Base-by-base conservation (phyloP, 37 sponge, comb jelly and placozoan species). In the Lycopodina hypogea region DNA sequence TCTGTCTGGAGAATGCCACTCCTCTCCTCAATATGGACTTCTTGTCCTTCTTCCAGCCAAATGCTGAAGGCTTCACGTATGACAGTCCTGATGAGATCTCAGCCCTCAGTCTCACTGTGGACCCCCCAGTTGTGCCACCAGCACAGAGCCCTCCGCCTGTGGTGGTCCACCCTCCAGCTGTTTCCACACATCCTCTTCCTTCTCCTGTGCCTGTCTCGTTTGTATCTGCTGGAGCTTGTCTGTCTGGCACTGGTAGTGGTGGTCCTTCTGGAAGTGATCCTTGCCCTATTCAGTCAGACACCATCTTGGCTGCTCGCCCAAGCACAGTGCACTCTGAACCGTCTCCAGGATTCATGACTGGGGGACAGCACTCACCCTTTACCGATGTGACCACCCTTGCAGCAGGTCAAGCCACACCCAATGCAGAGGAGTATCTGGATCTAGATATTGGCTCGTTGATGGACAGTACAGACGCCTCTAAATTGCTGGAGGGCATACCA, bases 401-500 rank as follows among this genome's bases (percentile, higher is more conserved):
- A 12, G 8, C 48, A 12, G 8, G 9, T 4, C 8, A 45, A 29
- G 22, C 70, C 42, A 70, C 45, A 70, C 70, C 70, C 36, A 23
- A 1, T 38, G 70, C 24, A 12, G n/a, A 18, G 42, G 50, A 32
- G 15, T 42, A 42, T 33, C 76, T 76, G 45, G 61, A 58, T 60
- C 29, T 60, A 11, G 76, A 76, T 24, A 60, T 76, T 39, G 61
- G 61, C 41, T 60, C 61, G 7, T 76, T 69, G 48, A 23, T 41
- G 72, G 52, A 6, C 33, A 56, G 12, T 38, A 56, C 23, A 15
- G 39, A 82, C 22, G 83, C 61, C 14, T 56, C 75, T 2, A 61
- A 83, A 21, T 48, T 76, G 12, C 50, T 83, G 57, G 84, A 83
- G 48, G 84, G 77, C 18, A 83, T 83, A n/a, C 77, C 84, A 21